Conservation (phyloP, 1,140 invertebrate species). For the Semibalanus balanoides region DNA sequence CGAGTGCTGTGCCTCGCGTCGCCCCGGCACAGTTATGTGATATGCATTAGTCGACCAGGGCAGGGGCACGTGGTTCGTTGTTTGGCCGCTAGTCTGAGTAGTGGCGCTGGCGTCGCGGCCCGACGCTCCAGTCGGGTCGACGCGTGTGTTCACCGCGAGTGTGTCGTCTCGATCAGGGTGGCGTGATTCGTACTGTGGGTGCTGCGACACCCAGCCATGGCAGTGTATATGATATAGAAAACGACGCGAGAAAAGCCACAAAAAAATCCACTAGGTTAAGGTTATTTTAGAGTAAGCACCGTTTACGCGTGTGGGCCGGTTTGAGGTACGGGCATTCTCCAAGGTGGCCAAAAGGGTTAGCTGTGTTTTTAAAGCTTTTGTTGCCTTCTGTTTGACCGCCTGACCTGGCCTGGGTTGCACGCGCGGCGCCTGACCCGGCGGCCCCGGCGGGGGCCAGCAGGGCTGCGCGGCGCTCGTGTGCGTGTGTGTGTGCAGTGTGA, state of each 20-base stretch:
- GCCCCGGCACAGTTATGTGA: neutral
- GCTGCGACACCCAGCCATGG: neutral
- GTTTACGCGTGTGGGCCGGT: neutral
- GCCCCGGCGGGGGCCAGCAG: too few relatives aligned
- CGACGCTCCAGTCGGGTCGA: too few relatives aligned
- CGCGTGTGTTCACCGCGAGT: too few relatives aligned
- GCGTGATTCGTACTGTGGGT: neutral
- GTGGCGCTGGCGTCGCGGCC: neutral
- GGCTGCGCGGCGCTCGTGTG: too few relatives aligned
- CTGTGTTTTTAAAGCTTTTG: slow-evolving; percentile 1
- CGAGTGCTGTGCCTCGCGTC: too few relatives aligned
- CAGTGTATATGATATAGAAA: neutral
- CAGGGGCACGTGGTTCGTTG: neutral
- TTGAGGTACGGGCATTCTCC: neutral
- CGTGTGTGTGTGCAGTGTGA: too few relatives aligned
- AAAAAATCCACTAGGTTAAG: neutral
- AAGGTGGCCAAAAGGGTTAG: neutral
- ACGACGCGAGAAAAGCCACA: neutral
- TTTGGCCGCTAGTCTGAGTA: neutral
- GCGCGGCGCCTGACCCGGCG: too few relatives aligned
- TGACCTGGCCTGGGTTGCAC: neutral
- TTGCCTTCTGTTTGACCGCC: neutral
- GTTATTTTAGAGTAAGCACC: neutral
- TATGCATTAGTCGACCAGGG: neutral
- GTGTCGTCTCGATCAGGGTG: neutral